A percentile compares a stretch with the other conserved stretches of the same genome.
phyloP scores from a whole-genome alignment of 2,113 vertebrate genomes.

The human (Homo sapiens) region GRCh38 chr6:114664501-114665000 shows the following conservation, averaged over 20 bases:
- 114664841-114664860: not conserved
- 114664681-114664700: not conserved
- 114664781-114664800: not conserved
- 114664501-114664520: not conserved
- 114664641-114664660: not conserved
- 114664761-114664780: not conserved
- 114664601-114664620: not conserved
- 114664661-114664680: not conserved
- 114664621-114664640: not conserved
- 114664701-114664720: not conserved
- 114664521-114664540: not conserved
- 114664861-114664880: not conserved
- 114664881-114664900: not conserved
- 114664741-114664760: not conserved
- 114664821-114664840: not conserved
- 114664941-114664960: not conserved
- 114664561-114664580: not conserved
- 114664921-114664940: not conserved
- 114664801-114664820: not conserved
- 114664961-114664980: not conserved
- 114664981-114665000: not conserved
- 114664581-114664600: not conserved
- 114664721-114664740: not conserved
- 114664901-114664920: not conserved
- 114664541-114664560: not conserved